These are phyloP conservation scores for Diceros bicornis DNA, from an alignment of 2,797 vertebrate species.

Conservation along the genomic window DNA sequence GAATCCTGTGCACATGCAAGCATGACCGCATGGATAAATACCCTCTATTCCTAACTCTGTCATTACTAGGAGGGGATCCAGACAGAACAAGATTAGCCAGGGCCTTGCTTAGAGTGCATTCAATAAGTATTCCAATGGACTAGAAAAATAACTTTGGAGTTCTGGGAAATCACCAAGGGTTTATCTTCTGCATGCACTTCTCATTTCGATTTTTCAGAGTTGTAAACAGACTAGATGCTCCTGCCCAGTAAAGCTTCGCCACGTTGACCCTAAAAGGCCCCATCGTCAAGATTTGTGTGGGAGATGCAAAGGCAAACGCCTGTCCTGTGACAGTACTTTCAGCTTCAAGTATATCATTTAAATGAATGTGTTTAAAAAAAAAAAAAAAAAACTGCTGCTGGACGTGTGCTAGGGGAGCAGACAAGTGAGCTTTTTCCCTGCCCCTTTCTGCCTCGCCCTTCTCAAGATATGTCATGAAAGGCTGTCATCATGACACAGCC, in stretches of 20 bases:
- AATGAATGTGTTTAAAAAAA: background rate
- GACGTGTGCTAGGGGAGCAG: background rate
- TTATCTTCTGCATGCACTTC: background rate
- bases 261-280: conserved; percentile 97
- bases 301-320: conserved; percentile 97
- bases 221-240: conserved; percentile 96
- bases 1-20: background rate
- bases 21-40: accelerated
- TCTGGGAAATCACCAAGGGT: background rate
- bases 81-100: background rate
- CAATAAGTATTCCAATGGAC: background rate
- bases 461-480: background rate
- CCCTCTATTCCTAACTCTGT: accelerated
- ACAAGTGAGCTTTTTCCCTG: background rate
- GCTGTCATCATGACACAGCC: conserved; percentile 64
- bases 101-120: background rate
- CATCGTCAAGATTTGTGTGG: conserved; percentile 98
- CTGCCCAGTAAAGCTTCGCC: conserved; percentile 95
- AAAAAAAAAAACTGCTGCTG: accelerated
- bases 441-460: background rate
- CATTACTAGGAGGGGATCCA: background rate
- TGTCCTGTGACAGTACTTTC: conserved; percentile 98
- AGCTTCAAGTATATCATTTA: conserved; percentile 99
- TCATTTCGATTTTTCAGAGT: conserved; percentile 88
- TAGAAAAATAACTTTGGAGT: background rate